Evolutionary conservation across 2,797 vertebrate genomes (phyloP).

Genomic region (Parauchenoglanis punctatus): DNA sequence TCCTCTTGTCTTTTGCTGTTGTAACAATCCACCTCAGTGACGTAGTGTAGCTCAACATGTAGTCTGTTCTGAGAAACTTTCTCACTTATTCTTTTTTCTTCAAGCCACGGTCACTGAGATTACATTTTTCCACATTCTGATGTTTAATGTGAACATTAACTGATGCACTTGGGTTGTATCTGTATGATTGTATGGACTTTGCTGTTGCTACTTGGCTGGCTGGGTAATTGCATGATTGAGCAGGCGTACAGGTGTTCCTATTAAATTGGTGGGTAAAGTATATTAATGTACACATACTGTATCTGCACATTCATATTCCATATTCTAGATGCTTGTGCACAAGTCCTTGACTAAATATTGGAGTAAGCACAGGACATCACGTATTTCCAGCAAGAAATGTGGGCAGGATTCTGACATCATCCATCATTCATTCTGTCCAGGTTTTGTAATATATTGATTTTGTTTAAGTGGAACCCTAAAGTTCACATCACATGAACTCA

Average conservation of each 20-base stretch:
- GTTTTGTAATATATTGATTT: slow-evolving; percentile 33
- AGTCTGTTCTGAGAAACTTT: no score
- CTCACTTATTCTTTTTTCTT: not conserved
- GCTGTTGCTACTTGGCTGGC: not conserved
- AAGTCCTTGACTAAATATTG: slow-evolving; percentile 47
- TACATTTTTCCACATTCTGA: not conserved
- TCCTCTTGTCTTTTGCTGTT: not conserved
- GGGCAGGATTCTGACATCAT: slow-evolving; percentile 43
- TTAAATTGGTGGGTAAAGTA: not conserved
- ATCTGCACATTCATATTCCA: slow-evolving; percentile 9
- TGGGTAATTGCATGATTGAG: not conserved
- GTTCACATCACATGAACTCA: slow-evolving; percentile 18
- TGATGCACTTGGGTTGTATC: not conserved
- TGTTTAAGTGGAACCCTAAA: slow-evolving; percentile 2
- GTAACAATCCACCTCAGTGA: not conserved
- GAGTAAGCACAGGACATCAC: slow-evolving; percentile 45
- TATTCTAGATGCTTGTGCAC: slow-evolving; percentile 11
- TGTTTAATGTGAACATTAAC: not conserved
- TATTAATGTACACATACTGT: not conserved
- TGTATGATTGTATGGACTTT: not conserved
- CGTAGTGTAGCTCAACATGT: not conserved
- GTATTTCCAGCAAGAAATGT: slow-evolving; percentile 22
- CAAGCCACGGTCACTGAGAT: not conserved
- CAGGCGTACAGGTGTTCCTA: not conserved
- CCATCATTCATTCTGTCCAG: slow-evolving; percentile 26